Conservation (phyloP, 1,140 invertebrate species). For the Caenorhabditis inopinata region DNA sequence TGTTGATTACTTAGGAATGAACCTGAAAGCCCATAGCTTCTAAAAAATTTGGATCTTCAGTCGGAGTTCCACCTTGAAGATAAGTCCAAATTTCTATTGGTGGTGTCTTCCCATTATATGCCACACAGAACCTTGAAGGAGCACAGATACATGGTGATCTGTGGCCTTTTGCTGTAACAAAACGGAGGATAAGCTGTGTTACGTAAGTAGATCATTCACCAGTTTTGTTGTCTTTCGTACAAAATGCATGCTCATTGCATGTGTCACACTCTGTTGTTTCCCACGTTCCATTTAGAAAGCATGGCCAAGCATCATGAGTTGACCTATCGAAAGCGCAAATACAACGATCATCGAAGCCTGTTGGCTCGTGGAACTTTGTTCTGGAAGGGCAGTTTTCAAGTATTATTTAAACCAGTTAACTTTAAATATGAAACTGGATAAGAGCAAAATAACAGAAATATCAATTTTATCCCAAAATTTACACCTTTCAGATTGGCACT, state of each 20-base stretch:
- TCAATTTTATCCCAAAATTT: no score
- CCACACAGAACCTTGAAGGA: conserved; percentile 40
- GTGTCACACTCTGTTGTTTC: conserved; percentile 51
- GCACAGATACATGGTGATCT: conserved; percentile 43
- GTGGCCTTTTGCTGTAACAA: conserved; percentile 30
- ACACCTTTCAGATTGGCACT: conserved; percentile 35
- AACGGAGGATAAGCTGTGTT: no score
- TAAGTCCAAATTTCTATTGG: conserved; percentile 53
- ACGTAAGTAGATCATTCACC: neutral
- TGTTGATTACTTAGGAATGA: neutral
- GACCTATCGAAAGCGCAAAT: conserved; percentile 58
- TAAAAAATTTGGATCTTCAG: conserved; percentile 51
- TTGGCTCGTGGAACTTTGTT: conserved; percentile 50
- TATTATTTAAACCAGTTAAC: neutral
- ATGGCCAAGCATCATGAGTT: conserved; percentile 60
- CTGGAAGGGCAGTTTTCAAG: neutral
- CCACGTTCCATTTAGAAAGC: conserved; percentile 54
- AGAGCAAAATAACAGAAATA: no score
- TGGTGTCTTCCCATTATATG: conserved; percentile 43
- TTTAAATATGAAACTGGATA: no score
- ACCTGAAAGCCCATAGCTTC: conserved; percentile 59
- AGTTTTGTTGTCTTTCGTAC: conserved; percentile 49
- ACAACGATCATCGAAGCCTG: conserved; percentile 38
- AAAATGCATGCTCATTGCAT: conserved; percentile 55
- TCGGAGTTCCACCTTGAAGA: conserved; percentile 39